Percentiles rank a stretch among this genome's conserved stretches.
Conservation (phyloP, 1,140 invertebrate genomes). For the Leptinotarsa texana region DNA sequence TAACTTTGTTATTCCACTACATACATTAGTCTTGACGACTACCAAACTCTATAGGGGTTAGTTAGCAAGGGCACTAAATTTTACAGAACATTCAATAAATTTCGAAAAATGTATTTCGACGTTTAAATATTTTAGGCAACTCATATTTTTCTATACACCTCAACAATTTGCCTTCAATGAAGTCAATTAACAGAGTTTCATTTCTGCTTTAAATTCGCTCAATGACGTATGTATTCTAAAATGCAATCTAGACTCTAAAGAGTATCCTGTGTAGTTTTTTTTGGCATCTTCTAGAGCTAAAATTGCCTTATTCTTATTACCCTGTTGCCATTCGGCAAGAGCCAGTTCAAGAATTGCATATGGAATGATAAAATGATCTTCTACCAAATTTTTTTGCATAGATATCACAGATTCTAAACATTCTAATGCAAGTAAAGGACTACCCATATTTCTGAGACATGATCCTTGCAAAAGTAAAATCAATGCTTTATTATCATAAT, state of each 20-base stretch:
- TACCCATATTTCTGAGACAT: conserved; percentile 76
- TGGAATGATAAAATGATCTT: conserved; percentile 84
- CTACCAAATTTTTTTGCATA: conserved; percentile 78
- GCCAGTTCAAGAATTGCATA: conserved; percentile 87
- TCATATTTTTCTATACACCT: too few species aligned
- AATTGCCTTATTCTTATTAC: conserved; percentile 69
- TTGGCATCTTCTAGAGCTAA: conserved; percentile 73
- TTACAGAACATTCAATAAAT: too few species aligned
- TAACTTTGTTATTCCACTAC: too few species aligned
- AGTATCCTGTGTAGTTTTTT: conserved; percentile 87
- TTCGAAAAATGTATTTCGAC: too few species aligned
- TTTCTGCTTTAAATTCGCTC: conserved; percentile 55
- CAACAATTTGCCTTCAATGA: too few species aligned
- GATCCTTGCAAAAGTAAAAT: conserved; percentile 81
- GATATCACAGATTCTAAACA: conserved; percentile 71
- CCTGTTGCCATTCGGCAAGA: conserved; percentile 72
- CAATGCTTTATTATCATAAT: conserved; percentile 79
- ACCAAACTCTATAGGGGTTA: too few species aligned
- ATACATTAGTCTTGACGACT: too few species aligned
- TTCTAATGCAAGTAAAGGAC: conserved; percentile 74
- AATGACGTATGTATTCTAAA: conserved; percentile 87
- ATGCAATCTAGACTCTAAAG: conserved; percentile 87
- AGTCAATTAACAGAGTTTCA: conserved; percentile 9
- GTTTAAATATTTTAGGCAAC: too few species aligned
- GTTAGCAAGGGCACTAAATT: too few species aligned